Base-by-base conservation (phyloP, 2,113 vertebrate species). In the Herpetotheres cachinnans region DNA sequence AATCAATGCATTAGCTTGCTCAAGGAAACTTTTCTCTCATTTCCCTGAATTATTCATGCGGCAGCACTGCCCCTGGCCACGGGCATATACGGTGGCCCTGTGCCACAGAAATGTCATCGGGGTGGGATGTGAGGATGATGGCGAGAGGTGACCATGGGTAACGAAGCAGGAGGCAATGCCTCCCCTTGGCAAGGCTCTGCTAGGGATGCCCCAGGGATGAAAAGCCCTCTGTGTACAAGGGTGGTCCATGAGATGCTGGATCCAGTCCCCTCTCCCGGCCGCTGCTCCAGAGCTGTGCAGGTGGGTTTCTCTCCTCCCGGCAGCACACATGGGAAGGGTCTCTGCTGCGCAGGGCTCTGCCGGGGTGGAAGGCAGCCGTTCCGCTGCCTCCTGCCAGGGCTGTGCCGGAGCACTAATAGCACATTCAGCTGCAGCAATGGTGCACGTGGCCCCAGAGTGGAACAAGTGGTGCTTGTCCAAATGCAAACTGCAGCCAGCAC, bases 131-230 rank as follows among this genome's bases (percentile, higher is more conserved):
- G 46, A 16, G 76, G 73, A 5, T 2, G 66, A 6, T 4, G 32
- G 30, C 2, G 10, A 10, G 10, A 8, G 18, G 9, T 25, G n/a
- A 10, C 15, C 3, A 0, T 0, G 36, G 62, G 15, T 3, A 54
- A n/a, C 11, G 4, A 1, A 7, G 30, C 4, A 8, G 70, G 34
- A 18, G 7, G 7, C 5, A 3, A 11, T 2, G 54, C 4, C 46
- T 30, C 16, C 40, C 18, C 62, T 11, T 5, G 47, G 38, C 13
- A 13, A 2, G 1, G 16, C 70, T 38, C 46, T 10, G 25, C 49
- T 15, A 5, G n/a, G 67, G 59, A 10, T 38, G 63, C 7, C 7
- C 32, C 3, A 2, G 44, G 54, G 38, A 13, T 3, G 52, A 21
- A 19, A 34, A n/a, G 22, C 24, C 47, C 13, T 19, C 29, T 1